A percentile compares a stretch with the other conserved stretches of the same genome.
Conservation (phyloP, 2,888 invertebrate species). For the Ptilodon capucinus region DNA sequence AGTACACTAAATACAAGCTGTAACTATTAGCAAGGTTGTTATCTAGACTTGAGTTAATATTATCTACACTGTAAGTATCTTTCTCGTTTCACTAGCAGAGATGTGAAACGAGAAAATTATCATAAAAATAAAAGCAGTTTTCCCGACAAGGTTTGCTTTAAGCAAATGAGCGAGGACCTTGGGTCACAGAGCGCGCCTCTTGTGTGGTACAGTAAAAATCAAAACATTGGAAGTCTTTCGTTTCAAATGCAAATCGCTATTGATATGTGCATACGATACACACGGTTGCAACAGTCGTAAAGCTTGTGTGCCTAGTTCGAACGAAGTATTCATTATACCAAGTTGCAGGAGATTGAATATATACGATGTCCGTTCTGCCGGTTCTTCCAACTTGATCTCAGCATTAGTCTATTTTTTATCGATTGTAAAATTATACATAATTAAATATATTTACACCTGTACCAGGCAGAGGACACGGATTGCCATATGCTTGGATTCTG, state of each 20-base stretch:
- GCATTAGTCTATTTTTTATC: too few species aligned
- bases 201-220: constrained; percentile 60
- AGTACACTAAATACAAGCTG: too few species aligned
- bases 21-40: too few species aligned
- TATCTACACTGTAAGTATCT: too few species aligned
- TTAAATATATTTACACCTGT: too few species aligned
- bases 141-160: constrained; percentile 40
- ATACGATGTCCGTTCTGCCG: too few species aligned
- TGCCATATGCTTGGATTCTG: too few species aligned
- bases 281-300: constrained; percentile 35
- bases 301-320: constrained; percentile 10
- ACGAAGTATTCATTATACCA: constrained; percentile 17
- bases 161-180: constrained; percentile 47
- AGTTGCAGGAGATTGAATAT: too few species aligned
- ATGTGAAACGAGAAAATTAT: not conserved
- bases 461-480: too few species aligned
- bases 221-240: constrained; percentile 65
- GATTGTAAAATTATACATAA: too few species aligned
- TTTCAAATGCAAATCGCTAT: constrained; percentile 71
- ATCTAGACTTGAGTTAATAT: too few species aligned
- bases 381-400: too few species aligned
- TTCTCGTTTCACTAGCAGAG: not conserved
- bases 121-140: constrained; percentile 12
- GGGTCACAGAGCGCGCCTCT: constrained; percentile 48
- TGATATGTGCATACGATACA: constrained; percentile 54